Conservation (phyloP, 2,113 vertebrate genomes). For the Menura novaehollandiae region DNA sequence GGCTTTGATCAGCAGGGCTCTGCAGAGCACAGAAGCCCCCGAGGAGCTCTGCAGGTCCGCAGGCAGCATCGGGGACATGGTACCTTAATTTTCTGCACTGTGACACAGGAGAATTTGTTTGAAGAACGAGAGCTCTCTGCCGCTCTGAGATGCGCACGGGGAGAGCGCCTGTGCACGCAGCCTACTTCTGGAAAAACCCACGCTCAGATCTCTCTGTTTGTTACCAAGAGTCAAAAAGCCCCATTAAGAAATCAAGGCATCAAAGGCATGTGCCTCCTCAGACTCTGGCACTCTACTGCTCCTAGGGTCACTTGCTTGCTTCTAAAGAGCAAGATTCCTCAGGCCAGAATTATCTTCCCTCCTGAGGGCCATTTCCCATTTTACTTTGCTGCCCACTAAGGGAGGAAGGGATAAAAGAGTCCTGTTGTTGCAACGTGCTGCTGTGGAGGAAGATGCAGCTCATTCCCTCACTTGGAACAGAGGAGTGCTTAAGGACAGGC, state of each 20-base stretch:
- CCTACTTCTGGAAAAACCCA: constrained; percentile 28
- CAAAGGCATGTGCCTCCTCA: constrained; percentile 46
- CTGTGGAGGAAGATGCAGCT: background rate
- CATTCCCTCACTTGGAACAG: background rate
- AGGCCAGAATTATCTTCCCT: constrained; percentile 39
- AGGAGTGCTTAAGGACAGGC: background rate
- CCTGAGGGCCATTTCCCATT: background rate
- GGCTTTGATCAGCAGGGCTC: constrained; percentile 68
- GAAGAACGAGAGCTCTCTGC: constrained; percentile 52
- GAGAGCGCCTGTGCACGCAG: background rate
- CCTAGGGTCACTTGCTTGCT: constrained; percentile 24
- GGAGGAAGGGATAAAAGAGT: background rate
- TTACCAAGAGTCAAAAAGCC: constrained; percentile 51
- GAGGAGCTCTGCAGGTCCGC: constrained; percentile 56
- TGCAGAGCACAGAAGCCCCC: constrained; percentile 40
- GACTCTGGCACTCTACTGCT: background rate
- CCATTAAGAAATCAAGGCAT: constrained; percentile 65
- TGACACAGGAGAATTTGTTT: constrained; percentile 57
- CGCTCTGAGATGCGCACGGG: background rate
- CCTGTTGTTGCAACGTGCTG: background rate
- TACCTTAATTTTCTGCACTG: constrained; percentile 67
- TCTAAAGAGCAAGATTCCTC: constrained; percentile 34
- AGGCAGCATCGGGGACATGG: constrained; percentile 16
- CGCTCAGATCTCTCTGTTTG: constrained; percentile 52
- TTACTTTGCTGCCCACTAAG: background rate